phyloP scores from a whole-genome alignment of 2,888 invertebrate genomes.

The Neoaliturus tenellus region DNA sequence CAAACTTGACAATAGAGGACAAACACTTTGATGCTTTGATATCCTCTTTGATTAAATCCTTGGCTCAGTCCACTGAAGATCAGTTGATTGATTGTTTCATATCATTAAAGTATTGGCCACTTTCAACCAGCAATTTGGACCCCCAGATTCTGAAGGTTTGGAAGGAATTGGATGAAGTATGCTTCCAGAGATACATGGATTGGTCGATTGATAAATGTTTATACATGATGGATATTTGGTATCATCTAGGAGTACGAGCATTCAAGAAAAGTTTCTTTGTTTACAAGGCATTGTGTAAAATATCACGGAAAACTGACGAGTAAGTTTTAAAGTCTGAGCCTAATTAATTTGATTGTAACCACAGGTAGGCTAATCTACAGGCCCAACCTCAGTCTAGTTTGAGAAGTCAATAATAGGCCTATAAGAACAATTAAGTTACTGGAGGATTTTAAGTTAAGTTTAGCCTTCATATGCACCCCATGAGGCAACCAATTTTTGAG shows the following conservation, averaged over 20 bases:
- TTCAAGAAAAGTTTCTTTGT: slow-evolving; percentile 77
- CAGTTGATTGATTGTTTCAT: slow-evolving; percentile 76
- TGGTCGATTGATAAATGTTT: slow-evolving; percentile 77
- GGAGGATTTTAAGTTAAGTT: too few species aligned
- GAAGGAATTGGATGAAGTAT: slow-evolving; percentile 81
- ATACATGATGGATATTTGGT: slow-evolving; percentile 80
- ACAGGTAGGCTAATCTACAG: too few species aligned
- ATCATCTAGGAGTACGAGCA: slow-evolving; percentile 76
- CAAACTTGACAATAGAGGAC: not conserved
- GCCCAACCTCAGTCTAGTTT: too few species aligned
- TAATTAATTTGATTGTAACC: too few species aligned
- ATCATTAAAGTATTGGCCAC: slow-evolving; percentile 75
- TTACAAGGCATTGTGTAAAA: slow-evolving; percentile 74
- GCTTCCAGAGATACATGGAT: slow-evolving; percentile 72
- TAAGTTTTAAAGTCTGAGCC: too few species aligned
- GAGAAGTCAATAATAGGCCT: too few species aligned
- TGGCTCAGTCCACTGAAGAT: slow-evolving; percentile 76
- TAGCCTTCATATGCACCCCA: too few species aligned
- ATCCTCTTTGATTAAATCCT: slow-evolving; percentile 72
- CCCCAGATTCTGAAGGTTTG: slow-evolving; percentile 80
- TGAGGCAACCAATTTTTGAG: too few species aligned
- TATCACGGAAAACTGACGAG: slow-evolving; percentile 75
- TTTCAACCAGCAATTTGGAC: slow-evolving; percentile 74
- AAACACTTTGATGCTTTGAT: not conserved
- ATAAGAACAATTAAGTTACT: too few species aligned